These are phyloP conservation scores for Casuarius casuarius DNA, from an alignment of 2,113 vertebrate species.

Conservation along the genomic window DNA sequence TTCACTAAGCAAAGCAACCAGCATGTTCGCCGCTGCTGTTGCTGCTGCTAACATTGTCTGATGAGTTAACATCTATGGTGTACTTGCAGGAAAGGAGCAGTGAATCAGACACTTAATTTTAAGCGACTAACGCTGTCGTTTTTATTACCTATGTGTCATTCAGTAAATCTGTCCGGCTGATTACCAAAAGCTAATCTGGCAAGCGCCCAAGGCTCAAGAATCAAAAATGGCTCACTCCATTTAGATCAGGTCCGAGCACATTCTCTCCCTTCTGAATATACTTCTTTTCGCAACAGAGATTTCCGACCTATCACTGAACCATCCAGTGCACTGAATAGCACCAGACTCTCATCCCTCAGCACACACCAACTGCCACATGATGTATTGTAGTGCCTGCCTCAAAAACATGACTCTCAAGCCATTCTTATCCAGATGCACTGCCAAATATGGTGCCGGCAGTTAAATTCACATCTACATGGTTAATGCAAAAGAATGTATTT, in stretches of 20 bases:
- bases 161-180: neutral
- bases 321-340: fast-evolving
- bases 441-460: neutral
- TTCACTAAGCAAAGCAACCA: neutral
- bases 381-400: neutral
- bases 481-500: neutral
- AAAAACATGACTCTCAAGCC: neutral
- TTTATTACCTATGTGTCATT: slow-evolving; percentile 18
- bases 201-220: neutral
- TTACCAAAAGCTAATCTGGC: slow-evolving; percentile 3
- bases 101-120: slow-evolving; percentile 28
- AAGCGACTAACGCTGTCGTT: neutral
- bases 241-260: neutral
- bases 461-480: neutral
- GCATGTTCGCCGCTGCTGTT: fast-evolving
- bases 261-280: neutral
- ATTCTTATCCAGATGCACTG: neutral
- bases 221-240: neutral
- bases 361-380: neutral
- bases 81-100: neutral
- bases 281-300: neutral
- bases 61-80: neutral
- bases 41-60: neutral
- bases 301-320: fast-evolving
- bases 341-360: neutral